Conservation (phyloP, 2,797 vertebrate genomes). For the Halcyon chelicuti region DNA sequence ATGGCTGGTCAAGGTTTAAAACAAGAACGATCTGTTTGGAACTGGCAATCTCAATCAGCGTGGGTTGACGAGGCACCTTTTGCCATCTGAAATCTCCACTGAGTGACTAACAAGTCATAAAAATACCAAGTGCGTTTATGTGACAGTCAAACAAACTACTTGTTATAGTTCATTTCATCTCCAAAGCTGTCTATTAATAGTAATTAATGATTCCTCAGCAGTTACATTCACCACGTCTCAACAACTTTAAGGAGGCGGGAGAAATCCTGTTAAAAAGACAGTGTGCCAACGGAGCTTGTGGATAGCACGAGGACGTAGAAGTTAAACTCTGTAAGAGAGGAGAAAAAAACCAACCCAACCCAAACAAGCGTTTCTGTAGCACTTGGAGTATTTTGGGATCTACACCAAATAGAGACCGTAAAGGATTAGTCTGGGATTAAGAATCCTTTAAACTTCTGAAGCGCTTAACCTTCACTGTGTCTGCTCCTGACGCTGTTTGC, state of each 20-base stretch:
- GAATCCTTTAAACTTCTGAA: slow-evolving; percentile 39
- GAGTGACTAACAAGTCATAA: slow-evolving; percentile 73
- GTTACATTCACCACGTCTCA: slow-evolving; percentile 65
- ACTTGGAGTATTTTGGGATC: slow-evolving; percentile 27
- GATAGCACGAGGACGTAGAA: slow-evolving; percentile 1
- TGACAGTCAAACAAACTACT: slow-evolving; percentile 74
- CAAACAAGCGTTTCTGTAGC: slow-evolving; percentile 22
- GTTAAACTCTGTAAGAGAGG: neutral
- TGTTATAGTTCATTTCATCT: slow-evolving; percentile 74
- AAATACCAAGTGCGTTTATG: slow-evolving; percentile 62
- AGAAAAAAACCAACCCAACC: neutral
- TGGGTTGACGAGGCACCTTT: slow-evolving; percentile 63
- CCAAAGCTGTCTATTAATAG: slow-evolving; percentile 77
- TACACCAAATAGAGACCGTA: slow-evolving; percentile 9
- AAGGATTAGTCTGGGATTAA: slow-evolving; percentile 57
- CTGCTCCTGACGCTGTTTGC: neutral
- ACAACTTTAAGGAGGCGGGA: slow-evolving; percentile 63
- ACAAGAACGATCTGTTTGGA: slow-evolving; percentile 70
- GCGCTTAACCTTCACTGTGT: slow-evolving; percentile 55
- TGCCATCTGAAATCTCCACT: slow-evolving; percentile 42
- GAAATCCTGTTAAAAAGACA: slow-evolving; percentile 44
- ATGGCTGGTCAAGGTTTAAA: slow-evolving; percentile 71
- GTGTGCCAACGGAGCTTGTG: slow-evolving; percentile 3
- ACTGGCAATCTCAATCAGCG: slow-evolving; percentile 55
- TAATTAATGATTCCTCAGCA: slow-evolving; percentile 78